Evolutionary conservation across 2,797 vertebrate species (phyloP), one percentile per base, ranked within the genome.

Genomic region (Salmo trutta): DNA sequence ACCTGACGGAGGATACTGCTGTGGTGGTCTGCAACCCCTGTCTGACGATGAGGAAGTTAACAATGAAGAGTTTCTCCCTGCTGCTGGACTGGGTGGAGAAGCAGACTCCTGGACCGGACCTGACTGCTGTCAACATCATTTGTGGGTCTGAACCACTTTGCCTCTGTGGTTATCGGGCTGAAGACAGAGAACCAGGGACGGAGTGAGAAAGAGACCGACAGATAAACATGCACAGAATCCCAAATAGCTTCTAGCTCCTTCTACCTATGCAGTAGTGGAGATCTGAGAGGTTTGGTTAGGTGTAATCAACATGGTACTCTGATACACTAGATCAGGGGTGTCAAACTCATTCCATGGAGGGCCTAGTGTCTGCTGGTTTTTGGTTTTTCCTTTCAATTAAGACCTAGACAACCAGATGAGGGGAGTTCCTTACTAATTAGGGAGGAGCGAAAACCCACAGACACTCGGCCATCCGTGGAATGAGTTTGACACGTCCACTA

Each of bases 21-120:
- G 94, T 91, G 36, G 12, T 95, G 51, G 4, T 94, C 75, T 85
- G 79, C 3, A 93, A 95, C 52, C 93, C 93, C 1, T 62, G 86
- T 2, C 87, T 90, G 81, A 90, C 75, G 41, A 83, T 94, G 84
- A 92, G 72, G 87, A 89, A 3, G 71, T 88, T 95, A 85, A 94
- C 94, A 0, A 21, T 53, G 41, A 67, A 21, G 27, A 90, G 87
- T 68, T 90, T 90, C 17, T 69, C 75, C 0, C 16, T 65, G 27
- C 89, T 95, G 77, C 87, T 94, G 3, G 4, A 12, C 66, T 95
- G 94, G 94, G 84, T 80, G 7, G 51, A 80, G 19, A 72, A 81
- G 59, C 94, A 95, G 89, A 41, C 1, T 0, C 91, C 93, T 0
- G 89, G 94, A 0, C 71, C 80, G 0, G 59, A 71, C 24, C 73